Percentiles rank a stretch among this genome's conserved stretches.
Evolutionary conservation across 2,113 vertebrate genomes (phyloP).

Genomic region (rat (Rattus norvegicus)): GRCr8 NC_086028.1:21879001-21879500

Average conservation of each 20-base stretch:
- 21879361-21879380: constrained; percentile 46
- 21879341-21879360: constrained; percentile 19
- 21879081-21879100: not conserved
- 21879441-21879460: constrained; percentile 39
- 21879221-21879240: not conserved
- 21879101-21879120: constrained; percentile 20
- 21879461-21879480: constrained; percentile 43
- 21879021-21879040: not conserved
- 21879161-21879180: not conserved
- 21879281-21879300: constrained; percentile 38
- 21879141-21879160: not conserved
- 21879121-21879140: not conserved
- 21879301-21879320: not conserved
- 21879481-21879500: constrained; percentile 45
- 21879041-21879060: constrained; percentile 46
- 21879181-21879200: not conserved
- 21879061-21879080: constrained; percentile 16
- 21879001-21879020: constrained; percentile 18
- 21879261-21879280: constrained; percentile 1
- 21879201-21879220: not conserved
- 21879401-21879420: constrained; percentile 53
- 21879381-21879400: constrained; percentile 48
- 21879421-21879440: constrained; percentile 55
- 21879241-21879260: not conserved
- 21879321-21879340: constrained; percentile 28